A percentile compares a stretch with the other conserved stretches of the same genome.
Conservation (phyloP, 2,113 vertebrate genomes). For the Hydropotes inermis region DNA sequence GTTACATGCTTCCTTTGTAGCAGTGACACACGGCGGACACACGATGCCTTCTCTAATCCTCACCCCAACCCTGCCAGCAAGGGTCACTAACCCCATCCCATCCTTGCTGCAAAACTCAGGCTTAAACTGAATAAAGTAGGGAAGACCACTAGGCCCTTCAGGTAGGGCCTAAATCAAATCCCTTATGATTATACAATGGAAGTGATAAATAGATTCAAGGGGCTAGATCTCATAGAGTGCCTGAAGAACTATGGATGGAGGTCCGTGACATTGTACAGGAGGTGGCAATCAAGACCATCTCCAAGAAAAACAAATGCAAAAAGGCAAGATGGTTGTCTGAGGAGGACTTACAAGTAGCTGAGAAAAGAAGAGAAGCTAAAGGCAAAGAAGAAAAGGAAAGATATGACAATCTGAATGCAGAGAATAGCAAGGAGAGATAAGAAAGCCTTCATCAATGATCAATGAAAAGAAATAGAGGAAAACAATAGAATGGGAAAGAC, state of each 20-base stretch:
- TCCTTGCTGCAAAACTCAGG: not conserved
- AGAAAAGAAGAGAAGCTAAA: not conserved
- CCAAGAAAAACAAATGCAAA: not conserved
- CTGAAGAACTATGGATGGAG: not conserved
- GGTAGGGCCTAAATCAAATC: not conserved
- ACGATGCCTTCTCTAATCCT: not conserved
- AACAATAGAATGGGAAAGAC: not conserved
- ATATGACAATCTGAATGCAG: not conserved
- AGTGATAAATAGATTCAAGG: not conserved
- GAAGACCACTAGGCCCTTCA: not conserved
- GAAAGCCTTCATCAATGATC: not conserved
- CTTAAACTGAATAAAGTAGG: not conserved
- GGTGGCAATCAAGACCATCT: not conserved
- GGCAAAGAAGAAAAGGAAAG: not conserved
- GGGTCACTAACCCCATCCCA: too few relatives aligned
- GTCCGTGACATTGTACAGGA: not conserved
- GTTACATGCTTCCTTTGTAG: not conserved
- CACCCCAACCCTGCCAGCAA: not conserved
- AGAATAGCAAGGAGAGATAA: not conserved
- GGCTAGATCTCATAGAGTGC: not conserved
- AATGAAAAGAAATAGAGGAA: not conserved
- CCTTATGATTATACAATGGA: not conserved
- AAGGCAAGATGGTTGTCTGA: not conserved
- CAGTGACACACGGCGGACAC: rapidly evolving
- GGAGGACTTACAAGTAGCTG: not conserved